A percentile compares a stretch with the other conserved stretches of the same genome.
Evolutionary conservation across 2,888 invertebrate genomes (phyloP).

Genomic region (Miltochrista miniata): DNA sequence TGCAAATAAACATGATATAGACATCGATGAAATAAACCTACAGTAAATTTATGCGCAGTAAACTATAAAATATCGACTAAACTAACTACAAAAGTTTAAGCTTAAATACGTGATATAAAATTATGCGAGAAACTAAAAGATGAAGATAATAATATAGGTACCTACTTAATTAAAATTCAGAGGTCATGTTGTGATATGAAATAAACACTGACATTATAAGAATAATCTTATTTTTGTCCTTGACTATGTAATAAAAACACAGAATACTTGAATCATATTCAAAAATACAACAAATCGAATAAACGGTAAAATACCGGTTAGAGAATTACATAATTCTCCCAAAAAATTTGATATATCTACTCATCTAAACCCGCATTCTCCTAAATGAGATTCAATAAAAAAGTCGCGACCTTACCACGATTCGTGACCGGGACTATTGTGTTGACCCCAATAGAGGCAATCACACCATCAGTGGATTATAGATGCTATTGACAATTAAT

Average conservation of each 20-base stretch:
- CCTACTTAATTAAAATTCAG: neutral
- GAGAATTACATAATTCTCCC: conserved; percentile 27
- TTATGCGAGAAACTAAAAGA: too few species aligned
- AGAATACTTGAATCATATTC: too few species aligned
- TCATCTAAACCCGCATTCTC: conserved; percentile 62
- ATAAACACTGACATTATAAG: too few species aligned
- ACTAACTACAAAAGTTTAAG: neutral
- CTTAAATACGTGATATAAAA: neutral
- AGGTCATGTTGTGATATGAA: too few species aligned
- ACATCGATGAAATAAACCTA: neutral
- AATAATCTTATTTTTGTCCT: too few species aligned
- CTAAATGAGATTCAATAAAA: conserved; percentile 69
- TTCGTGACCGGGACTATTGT: conserved; percentile 59
- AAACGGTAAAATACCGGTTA: conserved; percentile 9
- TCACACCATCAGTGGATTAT: conserved; percentile 47
- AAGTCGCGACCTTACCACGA: conserved; percentile 58
- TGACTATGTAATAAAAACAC: too few species aligned
- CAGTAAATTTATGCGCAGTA: neutral
- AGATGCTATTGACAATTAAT: conserved; percentile 37
- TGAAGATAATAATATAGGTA: neutral
- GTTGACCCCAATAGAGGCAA: conserved; percentile 55
- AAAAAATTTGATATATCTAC: conserved; percentile 20
- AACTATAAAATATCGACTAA: neutral
- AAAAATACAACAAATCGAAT: neutral
- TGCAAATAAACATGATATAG: neutral